A percentile compares a stretch with the other conserved stretches of the same genome.
Conservation (phyloP, 2,113 vertebrate genomes). For the Hystrix brachyura region DNA sequence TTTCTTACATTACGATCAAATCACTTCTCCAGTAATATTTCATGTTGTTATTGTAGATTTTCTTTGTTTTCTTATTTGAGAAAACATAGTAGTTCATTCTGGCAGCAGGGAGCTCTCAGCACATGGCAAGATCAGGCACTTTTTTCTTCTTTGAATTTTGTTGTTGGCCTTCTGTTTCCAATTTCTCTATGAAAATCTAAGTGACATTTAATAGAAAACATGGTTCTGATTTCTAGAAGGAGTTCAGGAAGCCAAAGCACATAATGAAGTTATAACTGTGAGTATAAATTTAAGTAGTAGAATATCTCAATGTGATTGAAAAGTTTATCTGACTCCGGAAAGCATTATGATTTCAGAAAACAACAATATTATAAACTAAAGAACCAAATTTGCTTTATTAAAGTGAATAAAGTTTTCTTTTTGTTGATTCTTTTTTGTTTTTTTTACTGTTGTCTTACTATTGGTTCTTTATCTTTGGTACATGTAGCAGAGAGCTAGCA, state of each 20-base stretch:
- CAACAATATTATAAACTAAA: background rate
- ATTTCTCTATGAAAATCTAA: constrained; percentile 11
- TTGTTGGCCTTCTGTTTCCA: background rate
- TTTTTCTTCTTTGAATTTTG: constrained; percentile 16
- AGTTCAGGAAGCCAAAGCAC: background rate
- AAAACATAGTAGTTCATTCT: background rate
- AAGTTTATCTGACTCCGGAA: background rate
- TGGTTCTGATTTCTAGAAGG: background rate
- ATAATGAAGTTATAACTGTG: background rate
- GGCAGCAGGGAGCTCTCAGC: background rate
- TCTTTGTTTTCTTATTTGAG: background rate
- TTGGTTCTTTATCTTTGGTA: background rate
- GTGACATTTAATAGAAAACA: background rate
- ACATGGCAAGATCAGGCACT: background rate
- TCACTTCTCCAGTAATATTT: background rate
- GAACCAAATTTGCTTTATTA: background rate
- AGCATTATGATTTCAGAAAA: background rate
- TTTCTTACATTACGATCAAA: background rate
- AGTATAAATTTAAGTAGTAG: background rate
- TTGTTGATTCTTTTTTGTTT: background rate
- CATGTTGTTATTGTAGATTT: background rate
- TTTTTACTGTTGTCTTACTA: background rate
- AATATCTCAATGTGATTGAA: background rate
- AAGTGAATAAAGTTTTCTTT: background rate
- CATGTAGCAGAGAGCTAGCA: background rate